These are phyloP conservation scores for Malacoctenus gilli DNA, from an alignment of 2,797 vertebrate species.

Conservation along the genomic window DNA sequence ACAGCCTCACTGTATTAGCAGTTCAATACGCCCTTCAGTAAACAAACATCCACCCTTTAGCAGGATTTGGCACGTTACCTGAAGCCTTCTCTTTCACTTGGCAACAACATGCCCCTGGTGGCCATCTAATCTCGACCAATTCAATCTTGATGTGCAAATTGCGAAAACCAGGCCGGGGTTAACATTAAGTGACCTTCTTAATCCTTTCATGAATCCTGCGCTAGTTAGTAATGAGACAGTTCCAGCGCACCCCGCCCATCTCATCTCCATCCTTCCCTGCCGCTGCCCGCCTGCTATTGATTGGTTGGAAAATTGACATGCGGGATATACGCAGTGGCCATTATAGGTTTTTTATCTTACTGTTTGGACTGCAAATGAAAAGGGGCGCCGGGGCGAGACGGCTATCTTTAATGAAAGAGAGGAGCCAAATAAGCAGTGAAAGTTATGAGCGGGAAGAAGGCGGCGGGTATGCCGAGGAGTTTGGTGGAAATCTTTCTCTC, in stretches of 20 bases:
- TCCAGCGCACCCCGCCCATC: conserved; percentile 67
- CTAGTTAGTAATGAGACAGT: conserved; percentile 76
- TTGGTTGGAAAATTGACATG: conserved; percentile 81
- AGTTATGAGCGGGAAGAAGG: conserved; percentile 47
- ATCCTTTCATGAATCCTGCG: conserved; percentile 71
- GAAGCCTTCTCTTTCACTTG: conserved; percentile 14
- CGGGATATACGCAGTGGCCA: conserved; percentile 69
- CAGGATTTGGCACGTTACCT: conserved; percentile 13
- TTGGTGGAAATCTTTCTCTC: conserved; percentile 38
- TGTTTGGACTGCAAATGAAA: conserved; percentile 82
- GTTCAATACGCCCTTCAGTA: not conserved
- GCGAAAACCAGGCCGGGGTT: conserved; percentile 62
- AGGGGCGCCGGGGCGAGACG: conserved; percentile 63
- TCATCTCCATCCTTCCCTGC: conserved; percentile 65
- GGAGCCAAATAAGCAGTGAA: conserved; percentile 67
- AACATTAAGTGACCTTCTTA: conserved; percentile 72
- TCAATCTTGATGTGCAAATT: conserved; percentile 68
- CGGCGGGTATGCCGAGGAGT: conserved; percentile 34
- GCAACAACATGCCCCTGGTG: conserved; percentile 41
- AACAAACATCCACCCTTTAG: not conserved
- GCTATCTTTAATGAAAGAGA: conserved; percentile 73
- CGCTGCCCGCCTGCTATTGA: conserved; percentile 76
- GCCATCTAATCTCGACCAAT: conserved; percentile 59
- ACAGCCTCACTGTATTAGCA: not conserved
- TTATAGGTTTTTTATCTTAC: conserved; percentile 80